Evolutionary conservation across 2,113 vertebrate species (phyloP), one percentile per base, ranked within the genome.

Genomic region (Peucedramus taeniatus): DNA sequence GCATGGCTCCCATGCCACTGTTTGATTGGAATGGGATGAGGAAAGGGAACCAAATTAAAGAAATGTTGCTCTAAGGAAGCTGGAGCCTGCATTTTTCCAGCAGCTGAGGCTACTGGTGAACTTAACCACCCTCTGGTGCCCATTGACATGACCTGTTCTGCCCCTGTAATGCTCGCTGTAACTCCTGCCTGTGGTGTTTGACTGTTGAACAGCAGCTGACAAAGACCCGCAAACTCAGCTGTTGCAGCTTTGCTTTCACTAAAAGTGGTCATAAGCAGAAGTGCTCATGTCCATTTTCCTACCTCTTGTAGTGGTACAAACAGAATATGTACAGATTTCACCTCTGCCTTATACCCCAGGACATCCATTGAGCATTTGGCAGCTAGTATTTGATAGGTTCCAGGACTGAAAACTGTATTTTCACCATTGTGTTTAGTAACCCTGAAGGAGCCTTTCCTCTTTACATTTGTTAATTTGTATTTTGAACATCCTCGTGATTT

Each of bases 101-200:
- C 54, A 84, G 37, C 71, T 83, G 40, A 83, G 44, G 30, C 35
- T 47, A 6, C 30, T 76, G 63, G 31, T 76, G 53, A 82, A 56
- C 37, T 79, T 80, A 12, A 12, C 0, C 50, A 47, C 20, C 53
- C 19, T 51, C 13, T 50, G 1, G 16, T 5, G 2, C 4, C 66
- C 14, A 47, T 2, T 61, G 50, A 17, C 3, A 0, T 59, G 40
- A 47, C 30, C 66, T 68, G 17, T 59, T 78, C 61, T 82, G 83
- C 42, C 42, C 37, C 19, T 3, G 8, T 76, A 79, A 56, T 40
- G 44, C 33, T 88, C 7, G 30, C 82, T 64, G 14, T 79, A 72
- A 28, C 31, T 86, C 33, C 61, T 71, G 54, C 49, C 40, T 45
- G 10, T 18, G 16, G 49, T 3, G 0, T 83, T 90, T 59, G 33